These are phyloP conservation scores for Ophiothrix spiculata DNA, from an alignment of 35 echinoderm and acorn worm genomes.

Conservation along the genomic window DNA sequence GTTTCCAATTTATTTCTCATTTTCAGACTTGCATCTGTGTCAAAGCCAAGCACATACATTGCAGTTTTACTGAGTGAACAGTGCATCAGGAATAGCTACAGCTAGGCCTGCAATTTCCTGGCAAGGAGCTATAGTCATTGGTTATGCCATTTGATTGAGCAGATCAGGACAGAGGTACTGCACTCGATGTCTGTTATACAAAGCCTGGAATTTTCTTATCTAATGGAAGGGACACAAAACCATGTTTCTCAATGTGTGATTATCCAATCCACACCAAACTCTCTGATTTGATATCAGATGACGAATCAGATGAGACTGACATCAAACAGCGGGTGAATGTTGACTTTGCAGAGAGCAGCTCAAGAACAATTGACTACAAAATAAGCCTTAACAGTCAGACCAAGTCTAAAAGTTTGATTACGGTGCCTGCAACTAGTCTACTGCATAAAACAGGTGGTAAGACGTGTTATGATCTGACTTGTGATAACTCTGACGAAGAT, in stretches of 20 bases:
- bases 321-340: background rate
- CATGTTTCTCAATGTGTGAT: background rate
- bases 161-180: too few species aligned
- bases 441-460: background rate
- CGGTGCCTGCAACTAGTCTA: background rate
- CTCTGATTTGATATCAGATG: conserved; percentile 11
- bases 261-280: background rate
- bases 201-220: too few species aligned
- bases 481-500: background rate
- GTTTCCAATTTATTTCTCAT: background rate
- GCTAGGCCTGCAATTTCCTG: too few species aligned
- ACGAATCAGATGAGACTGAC: background rate
- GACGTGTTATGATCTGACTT: too few species aligned
- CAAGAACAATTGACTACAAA: background rate
- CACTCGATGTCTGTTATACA: too few species aligned
- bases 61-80: too few species aligned
- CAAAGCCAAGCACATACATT: too few species aligned
- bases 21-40: too few species aligned
- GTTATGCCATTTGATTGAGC: too few species aligned
- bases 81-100: too few species aligned
- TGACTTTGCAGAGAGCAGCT: background rate
- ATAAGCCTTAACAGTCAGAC: background rate
- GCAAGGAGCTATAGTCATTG: too few species aligned
- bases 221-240: too few species aligned
- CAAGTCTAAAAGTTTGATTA: background rate